These are phyloP conservation scores for Fragum fragum DNA, from an alignment of 2,888 invertebrate species.

Conservation along the genomic window DNA sequence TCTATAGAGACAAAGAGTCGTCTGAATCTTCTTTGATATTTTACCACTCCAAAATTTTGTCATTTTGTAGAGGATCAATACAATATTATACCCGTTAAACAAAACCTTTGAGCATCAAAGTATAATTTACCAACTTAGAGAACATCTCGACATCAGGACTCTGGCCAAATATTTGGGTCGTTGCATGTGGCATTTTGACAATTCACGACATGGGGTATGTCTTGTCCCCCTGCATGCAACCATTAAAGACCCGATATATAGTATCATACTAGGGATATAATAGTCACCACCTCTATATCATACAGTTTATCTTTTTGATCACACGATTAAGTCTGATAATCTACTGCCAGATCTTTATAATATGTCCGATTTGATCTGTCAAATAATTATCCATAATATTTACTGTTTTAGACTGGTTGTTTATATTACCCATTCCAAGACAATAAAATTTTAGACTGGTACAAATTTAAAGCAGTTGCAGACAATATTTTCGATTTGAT, in stretches of 20 bases:
- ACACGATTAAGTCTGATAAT: slow-evolving; percentile 30
- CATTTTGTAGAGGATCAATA: not conserved
- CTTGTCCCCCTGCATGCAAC: slow-evolving; percentile 20
- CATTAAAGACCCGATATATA: not conserved
- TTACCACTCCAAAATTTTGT: not conserved
- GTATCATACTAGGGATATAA: not conserved
- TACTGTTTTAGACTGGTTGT: not conserved
- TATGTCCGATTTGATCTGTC: slow-evolving; percentile 37
- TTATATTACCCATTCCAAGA: too few species aligned
- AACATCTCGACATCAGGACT: not conserved
- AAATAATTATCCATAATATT: slow-evolving; percentile 14
- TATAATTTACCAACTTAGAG: too few species aligned
- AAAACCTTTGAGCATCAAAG: too few species aligned
- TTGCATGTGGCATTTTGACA: slow-evolving; percentile 59
- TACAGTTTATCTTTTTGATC: slow-evolving; percentile 40
- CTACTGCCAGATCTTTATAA: slow-evolving; percentile 22
- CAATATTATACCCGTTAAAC: not conserved
- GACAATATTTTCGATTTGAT: not conserved
- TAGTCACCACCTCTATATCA: slow-evolving; percentile 24
- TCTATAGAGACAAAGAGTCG: too few species aligned
- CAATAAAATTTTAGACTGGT: not conserved
- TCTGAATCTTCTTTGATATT: not conserved
- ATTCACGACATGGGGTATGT: slow-evolving; percentile 49
- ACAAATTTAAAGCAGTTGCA: too few species aligned
- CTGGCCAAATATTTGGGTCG: slow-evolving; percentile 20